Evolutionary conservation across 1,140 invertebrate species (phyloP), one percentile per base, ranked within the genome.

Genomic region (Calephelis nemesis): DNA sequence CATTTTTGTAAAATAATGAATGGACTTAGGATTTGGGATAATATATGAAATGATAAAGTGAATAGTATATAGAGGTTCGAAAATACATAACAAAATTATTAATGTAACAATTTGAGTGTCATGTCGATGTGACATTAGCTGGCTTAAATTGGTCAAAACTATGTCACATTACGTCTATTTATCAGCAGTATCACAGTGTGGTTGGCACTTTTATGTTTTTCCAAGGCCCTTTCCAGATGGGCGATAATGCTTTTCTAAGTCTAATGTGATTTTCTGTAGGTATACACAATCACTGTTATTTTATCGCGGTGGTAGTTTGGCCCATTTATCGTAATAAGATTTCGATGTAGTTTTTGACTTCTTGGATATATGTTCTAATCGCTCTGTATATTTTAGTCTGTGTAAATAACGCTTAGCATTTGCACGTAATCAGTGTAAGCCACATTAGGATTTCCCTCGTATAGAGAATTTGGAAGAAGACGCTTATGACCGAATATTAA

Each of bases 401-500:
- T 19, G 15, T 19, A 67, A 67, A 62, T 62, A n/a, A 54, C 54
- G 3, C 15, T 19, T 0, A 19, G 15, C 15, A 0, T 19, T 19
- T 1, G 0, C 1, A 19, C 1, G 15, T 19, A 19, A 19, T 19
- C 15, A 1, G 15, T 19, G 0, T 19, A 19, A 19, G 15, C 1
- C 15, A 19, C 15, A 19, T 19, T 19, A 19, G 15, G 15, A 1
- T 19, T 19, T 19, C 15, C 15, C 1, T 19, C 15, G 15, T 19
- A 19, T 19, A 19, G 15, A 0, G 15, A 19, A 19, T 19, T 19
- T 19, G 0, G 15, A 19, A 67, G 13, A 48, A 39, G 47, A 5
- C 54, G 58, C 40, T 67, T 67, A 8, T 67, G 66, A 11, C 66
- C 66, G 11, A 67, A 67, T 6, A 62, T 15, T 11, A 67, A 13